Evolutionary conservation across 2,113 vertebrate genomes (phyloP).

Genomic region (Alosa alosa): DNA sequence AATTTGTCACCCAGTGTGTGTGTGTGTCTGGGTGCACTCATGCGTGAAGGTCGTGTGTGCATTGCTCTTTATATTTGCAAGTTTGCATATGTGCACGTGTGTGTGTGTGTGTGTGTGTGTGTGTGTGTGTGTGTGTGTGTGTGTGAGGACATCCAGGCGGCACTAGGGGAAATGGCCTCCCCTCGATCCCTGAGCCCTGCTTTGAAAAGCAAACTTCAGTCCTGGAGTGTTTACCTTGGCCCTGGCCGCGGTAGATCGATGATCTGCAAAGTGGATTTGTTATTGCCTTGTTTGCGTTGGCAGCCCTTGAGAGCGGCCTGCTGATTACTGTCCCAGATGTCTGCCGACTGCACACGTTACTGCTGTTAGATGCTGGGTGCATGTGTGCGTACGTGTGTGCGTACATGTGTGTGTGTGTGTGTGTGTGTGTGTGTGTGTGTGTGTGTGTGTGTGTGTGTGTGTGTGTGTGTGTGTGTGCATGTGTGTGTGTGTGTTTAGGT

Average conservation of each 20-base stretch:
- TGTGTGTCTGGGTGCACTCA: constrained; percentile 11
- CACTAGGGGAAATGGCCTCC: constrained; percentile 67
- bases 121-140: not conserved
- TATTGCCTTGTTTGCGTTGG: constrained; percentile 94
- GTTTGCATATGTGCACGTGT: not conserved
- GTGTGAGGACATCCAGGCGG: constrained; percentile 19
- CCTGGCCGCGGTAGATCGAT: constrained; percentile 81
- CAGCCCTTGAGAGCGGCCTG: constrained; percentile 83
- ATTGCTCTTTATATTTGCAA: not conserved
- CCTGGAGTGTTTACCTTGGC: constrained; percentile 88
- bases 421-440: not conserved
- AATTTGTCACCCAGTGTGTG: constrained; percentile 1
- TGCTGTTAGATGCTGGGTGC: constrained; percentile 5
- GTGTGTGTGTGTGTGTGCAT: not conserved
- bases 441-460: not conserved
- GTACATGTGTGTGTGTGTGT: not conserved
- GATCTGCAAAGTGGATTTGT: constrained; percentile 95
- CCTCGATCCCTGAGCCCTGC: constrained; percentile 75
- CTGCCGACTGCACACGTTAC: constrained; percentile 49
- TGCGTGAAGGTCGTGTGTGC: constrained; percentile 15
- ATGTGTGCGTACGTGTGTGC: not conserved
- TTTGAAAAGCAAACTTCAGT: constrained; percentile 90
- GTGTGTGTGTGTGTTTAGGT: not conserved
- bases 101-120: constrained; percentile 15
- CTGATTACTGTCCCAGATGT: constrained; percentile 90